Conservation (phyloP, 1,140 invertebrate species). For the Lanistes nyassanus region DNA sequence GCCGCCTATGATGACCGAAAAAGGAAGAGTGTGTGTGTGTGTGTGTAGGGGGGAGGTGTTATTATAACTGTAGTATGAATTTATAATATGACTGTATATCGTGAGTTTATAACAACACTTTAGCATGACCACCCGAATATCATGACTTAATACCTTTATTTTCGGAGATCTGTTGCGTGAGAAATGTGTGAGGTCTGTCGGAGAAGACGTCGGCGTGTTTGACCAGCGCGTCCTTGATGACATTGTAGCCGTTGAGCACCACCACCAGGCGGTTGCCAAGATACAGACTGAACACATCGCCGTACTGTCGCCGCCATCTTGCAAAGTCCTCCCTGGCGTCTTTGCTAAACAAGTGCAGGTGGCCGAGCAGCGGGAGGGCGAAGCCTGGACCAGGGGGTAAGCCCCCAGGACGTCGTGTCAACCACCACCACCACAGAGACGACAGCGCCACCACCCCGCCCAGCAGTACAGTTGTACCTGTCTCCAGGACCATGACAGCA, state of each 20-base stretch:
- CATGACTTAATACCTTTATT: too few species aligned
- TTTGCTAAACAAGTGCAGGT: conserved; percentile 26
- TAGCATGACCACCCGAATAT: too few species aligned
- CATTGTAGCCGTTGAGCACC: conserved; percentile 39
- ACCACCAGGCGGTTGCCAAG: conserved; percentile 36
- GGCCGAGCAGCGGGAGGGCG: conserved; percentile 36
- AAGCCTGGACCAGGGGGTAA: conserved; percentile 18
- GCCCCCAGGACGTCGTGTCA: not conserved
- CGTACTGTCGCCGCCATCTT: conserved; percentile 30
- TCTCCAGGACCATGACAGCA: too few species aligned
- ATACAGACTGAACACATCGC: conserved; percentile 43
- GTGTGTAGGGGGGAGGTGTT: too few species aligned
- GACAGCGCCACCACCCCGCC: too few species aligned
- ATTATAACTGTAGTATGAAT: too few species aligned
- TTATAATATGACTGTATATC: too few species aligned
- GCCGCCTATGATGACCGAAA: too few species aligned
- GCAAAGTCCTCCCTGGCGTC: conserved; percentile 28
- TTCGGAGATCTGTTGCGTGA: too few species aligned
- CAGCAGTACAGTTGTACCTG: too few species aligned
- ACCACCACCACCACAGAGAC: conserved; percentile 1
- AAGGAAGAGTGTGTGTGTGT: too few species aligned
- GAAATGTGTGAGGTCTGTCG: conserved; percentile 26
- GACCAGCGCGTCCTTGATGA: conserved; percentile 40
- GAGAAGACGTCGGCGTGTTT: conserved; percentile 40
- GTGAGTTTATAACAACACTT: too few species aligned